These are phyloP conservation scores for Dastarcus helophoroides DNA, from an alignment of 2,888 invertebrate genomes.

Conservation along the genomic window DNA sequence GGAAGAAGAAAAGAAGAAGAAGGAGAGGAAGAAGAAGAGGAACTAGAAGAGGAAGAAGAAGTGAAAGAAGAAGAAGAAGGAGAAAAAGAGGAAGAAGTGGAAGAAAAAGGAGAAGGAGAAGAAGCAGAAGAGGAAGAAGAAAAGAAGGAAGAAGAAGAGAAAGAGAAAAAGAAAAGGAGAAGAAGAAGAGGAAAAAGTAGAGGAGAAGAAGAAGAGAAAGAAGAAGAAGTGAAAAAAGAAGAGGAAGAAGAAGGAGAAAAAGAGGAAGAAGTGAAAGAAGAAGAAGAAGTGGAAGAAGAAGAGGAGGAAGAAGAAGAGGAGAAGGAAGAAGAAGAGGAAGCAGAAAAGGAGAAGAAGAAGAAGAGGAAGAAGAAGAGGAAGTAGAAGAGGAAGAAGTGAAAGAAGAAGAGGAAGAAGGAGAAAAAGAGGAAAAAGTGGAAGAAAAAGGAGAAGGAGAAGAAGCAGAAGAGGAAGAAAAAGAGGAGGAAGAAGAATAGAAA, in stretches of 20 bases:
- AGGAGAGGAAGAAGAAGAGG: neutral
- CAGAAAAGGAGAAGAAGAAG: neutral
- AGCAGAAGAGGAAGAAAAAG: no score
- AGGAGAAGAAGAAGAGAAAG: no score
- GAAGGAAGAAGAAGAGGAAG: neutral
- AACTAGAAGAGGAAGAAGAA: no score
- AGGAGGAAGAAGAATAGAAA: no score
- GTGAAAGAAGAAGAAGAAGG: neutral
- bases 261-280: no score
- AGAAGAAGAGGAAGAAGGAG: neutral
- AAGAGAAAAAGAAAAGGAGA: constrained; percentile 1
- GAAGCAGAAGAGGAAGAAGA: no score
- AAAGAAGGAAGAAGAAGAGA: neutral
- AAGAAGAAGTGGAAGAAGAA: neutral
- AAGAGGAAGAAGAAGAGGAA: neutral
- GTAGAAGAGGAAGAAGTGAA: no score
- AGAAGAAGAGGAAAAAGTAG: no score
- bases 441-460: no score
- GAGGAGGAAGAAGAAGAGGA: neutral
- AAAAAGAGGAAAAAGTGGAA: constrained; percentile 1
- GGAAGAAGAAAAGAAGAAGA: neutral
- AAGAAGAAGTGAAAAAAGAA: neutral
- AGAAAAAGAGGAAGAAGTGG: no score
- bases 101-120: no score
- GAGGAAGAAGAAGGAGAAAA: neutral